Evolutionary conservation across 1,140 invertebrate species (phyloP), one percentile per base, ranked within the genome.

Genomic region (Drosophila tani): DNA sequence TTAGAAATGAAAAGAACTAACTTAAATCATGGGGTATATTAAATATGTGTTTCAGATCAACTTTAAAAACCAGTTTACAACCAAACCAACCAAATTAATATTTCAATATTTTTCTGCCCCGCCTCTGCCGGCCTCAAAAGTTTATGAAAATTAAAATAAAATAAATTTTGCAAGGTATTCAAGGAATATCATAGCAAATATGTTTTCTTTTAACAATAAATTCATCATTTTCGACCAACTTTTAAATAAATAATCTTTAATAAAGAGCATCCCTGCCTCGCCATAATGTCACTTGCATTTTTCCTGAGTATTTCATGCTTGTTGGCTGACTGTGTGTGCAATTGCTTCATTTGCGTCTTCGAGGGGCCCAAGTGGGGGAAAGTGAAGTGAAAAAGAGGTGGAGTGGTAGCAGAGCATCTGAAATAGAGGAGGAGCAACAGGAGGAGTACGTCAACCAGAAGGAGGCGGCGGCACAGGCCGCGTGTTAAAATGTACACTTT

Each of bases 401-500:
- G 50, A 55, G 70, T 45, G 66, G 69, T 35, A 51, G 69, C 32
- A 58, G 45, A 46, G 55, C 17, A 46, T n/a, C 17, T 14, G 46
- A 65, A 38, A 19, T 46, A 14, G 49, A 32, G 15, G 38, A 15
- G 27, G 29, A 12, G 32, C n/a, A 15, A 24, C 9, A 35, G n/a
- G 49, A 43, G 45, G 38, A 43, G 50, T 14, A 45, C 19, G 49
- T 55, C 51, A 55, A 55, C 51, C 51, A 21, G 35, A 9, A 11
- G 45, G 15, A 43, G 43, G 47, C 19, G n/a, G 47, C 66, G 81
- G 55, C 70, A 43, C 81, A 76, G 79, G 85, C 74, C 75, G 79
- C 85, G 85, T 81, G 84, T 81, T 88, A 88, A 88, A 88, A 88
- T 84, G 78, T 88, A 84, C 85, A 90, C 85, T 88, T 90, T 90